Evolutionary conservation across 2,797 vertebrate species (phyloP), one percentile per base, ranked within the genome.

Genomic region (Oceanodroma leucorhoa): DNA sequence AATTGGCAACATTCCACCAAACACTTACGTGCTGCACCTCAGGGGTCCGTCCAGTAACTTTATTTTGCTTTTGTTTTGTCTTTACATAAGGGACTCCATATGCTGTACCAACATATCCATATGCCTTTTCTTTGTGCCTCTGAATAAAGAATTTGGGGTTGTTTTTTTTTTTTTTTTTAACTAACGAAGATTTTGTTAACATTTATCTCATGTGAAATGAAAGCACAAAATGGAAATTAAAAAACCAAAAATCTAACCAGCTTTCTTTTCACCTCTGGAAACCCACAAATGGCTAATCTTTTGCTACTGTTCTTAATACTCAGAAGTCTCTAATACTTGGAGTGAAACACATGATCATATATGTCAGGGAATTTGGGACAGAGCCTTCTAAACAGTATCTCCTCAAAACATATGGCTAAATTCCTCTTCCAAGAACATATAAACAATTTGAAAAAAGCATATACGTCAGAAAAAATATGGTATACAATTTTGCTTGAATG

Each of bases 21-120:
- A 91, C 7, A 17, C 43, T 83, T 64, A 93, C 40, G 55, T 34
- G 43, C 57, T 85, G 79, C 72, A 97, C 93, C 80, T 92, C 30
- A 2, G 83, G 94, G 85, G 58, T 92, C 60, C 13, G 26, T 83
- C 40, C 76, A 95, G 54, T 67, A 94, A 96, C 90, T 95, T 83
- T 65, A 77, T 91, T 96, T 91, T 79, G 62, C 22, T 81, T 93
- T 95, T 91, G 79, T 93, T 92, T 93, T 92, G 75, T 92, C 78
- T 95, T 95, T 95, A 82, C 62, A 78, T 95, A 94, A 93, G 86
- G 34, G 71, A 72, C 77, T 93, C 94, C 93, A 94, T 96, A 96
- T 94, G 93, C 65, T 94, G 93, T 94, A 95, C 90, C 88, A 96
- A 40, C 43, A 60, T 54, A 95, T 8, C 50, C 93, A 79, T 91